A percentile compares a stretch with the other conserved stretches of the same genome.
Evolutionary conservation across 1,140 invertebrate species (phyloP).

Genomic region (Procambarus virginalis): DNA sequence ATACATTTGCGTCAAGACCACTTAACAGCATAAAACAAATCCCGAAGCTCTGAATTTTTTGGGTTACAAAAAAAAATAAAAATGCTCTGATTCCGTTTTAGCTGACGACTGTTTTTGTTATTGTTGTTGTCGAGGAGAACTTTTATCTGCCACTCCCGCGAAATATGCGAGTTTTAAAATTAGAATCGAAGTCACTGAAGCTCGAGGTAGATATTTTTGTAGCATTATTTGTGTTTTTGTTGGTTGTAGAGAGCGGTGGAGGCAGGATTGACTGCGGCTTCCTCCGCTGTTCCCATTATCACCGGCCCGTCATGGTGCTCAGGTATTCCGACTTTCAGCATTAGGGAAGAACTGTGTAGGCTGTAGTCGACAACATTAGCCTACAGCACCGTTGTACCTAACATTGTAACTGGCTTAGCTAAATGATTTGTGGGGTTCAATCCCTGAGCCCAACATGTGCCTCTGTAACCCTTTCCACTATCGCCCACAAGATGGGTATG

Average conservation of each 20-base stretch:
- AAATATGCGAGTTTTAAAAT: not conserved
- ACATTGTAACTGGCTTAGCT: no score
- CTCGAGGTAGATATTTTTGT: not conserved
- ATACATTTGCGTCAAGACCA: no score
- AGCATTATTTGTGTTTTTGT: not conserved
- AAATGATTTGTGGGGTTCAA: no score
- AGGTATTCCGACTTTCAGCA: not conserved
- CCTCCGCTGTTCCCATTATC: no score
- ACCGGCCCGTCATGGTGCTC: not conserved
- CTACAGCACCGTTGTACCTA: not conserved
- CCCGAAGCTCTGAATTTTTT: no score
- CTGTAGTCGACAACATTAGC: not conserved
- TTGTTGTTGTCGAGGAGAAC: not conserved
- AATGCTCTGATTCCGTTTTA: no score
- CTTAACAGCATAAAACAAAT: no score
- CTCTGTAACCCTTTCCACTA: no score
- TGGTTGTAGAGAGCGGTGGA: not conserved
- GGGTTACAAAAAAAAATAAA: no score
- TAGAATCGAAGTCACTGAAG: not conserved
- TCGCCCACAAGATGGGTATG: no score
- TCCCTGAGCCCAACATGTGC: no score
- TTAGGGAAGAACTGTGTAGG: not conserved
- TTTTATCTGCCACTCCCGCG: not conserved
- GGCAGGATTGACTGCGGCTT: not conserved
- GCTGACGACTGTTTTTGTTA: no score